A percentile compares a stretch with the other conserved stretches of the same genome.
These are phyloP conservation scores for Scyliorhinus canicula DNA, from an alignment of 2,797 vertebrate genomes.

Conservation along the genomic window DNA sequence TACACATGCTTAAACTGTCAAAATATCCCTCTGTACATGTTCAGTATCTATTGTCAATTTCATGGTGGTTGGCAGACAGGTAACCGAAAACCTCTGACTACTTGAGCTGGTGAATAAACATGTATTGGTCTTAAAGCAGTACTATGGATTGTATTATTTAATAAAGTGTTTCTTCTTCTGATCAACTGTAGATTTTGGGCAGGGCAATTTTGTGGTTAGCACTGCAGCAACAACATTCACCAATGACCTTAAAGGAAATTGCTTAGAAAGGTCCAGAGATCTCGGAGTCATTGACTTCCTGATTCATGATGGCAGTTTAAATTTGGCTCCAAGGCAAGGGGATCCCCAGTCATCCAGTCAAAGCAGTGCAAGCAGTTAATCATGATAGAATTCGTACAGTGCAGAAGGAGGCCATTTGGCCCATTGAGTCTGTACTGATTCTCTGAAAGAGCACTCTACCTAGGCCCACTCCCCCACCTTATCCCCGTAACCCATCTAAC, in stretches of 20 bases:
- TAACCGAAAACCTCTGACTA: not conserved
- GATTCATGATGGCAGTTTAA: too few relatives aligned
- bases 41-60: not conserved
- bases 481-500: too few relatives aligned
- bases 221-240: not conserved
- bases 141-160: not conserved
- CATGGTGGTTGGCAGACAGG: not conserved
- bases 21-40: not conserved
- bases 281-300: not conserved
- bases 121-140: not conserved
- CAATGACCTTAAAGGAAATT: not conserved
- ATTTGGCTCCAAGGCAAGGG: too few relatives aligned
- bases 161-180: not conserved
- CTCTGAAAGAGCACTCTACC: too few relatives aligned
- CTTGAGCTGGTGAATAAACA: not conserved
- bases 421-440: too few relatives aligned
- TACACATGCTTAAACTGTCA: not conserved
- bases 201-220: not conserved
- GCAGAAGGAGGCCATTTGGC: too few relatives aligned
- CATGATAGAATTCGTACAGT: too few relatives aligned
- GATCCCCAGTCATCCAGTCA: too few relatives aligned
- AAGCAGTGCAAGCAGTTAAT: not conserved
- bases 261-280: not conserved
- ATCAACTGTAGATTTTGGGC: not conserved
- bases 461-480: too few relatives aligned